Percentiles rank a stretch among this genome's conserved stretches.
phyloP scores from a whole-genome alignment of 2,797 vertebrate genomes.

The Coregonus ussuriensis region DNA sequence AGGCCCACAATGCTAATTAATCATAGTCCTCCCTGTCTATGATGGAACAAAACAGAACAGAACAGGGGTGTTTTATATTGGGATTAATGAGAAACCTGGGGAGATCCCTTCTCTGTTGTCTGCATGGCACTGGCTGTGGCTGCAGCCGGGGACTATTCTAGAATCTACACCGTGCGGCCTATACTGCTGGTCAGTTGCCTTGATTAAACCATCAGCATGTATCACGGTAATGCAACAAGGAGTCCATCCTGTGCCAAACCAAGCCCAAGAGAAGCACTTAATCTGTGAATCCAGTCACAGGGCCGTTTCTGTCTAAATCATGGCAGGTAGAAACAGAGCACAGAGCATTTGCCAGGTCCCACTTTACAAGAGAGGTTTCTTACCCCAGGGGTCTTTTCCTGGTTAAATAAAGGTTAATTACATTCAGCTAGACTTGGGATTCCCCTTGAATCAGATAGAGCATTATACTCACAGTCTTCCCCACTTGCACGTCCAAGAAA shows the following conservation, averaged over 20 bases:
- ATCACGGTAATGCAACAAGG: neutral
- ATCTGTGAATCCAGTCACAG: neutral
- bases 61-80: slow-evolving; percentile 24
- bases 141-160: neutral
- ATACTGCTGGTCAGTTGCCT: neutral
- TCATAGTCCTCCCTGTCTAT: slow-evolving; percentile 30
- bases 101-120: neutral
- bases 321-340: neutral
- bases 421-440: neutral
- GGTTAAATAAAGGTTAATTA: neutral
- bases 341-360: neutral
- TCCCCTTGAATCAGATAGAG: neutral
- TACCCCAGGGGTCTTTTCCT: neutral
- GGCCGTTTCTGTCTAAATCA: neutral
- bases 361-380: neutral
- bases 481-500: slow-evolving; percentile 27
- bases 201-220: neutral
- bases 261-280: neutral
- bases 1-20: slow-evolving; percentile 43
- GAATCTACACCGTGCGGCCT: neutral
- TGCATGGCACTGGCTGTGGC: neutral
- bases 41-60: slow-evolving; percentile 18
- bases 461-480: slow-evolving; percentile 57
- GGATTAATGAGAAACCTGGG: slow-evolving; percentile 29
- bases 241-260: neutral